Evolutionary conservation across 1,140 invertebrate species (phyloP), one percentile per base, ranked within the genome.

Genomic region (Idris sp.): DNA sequence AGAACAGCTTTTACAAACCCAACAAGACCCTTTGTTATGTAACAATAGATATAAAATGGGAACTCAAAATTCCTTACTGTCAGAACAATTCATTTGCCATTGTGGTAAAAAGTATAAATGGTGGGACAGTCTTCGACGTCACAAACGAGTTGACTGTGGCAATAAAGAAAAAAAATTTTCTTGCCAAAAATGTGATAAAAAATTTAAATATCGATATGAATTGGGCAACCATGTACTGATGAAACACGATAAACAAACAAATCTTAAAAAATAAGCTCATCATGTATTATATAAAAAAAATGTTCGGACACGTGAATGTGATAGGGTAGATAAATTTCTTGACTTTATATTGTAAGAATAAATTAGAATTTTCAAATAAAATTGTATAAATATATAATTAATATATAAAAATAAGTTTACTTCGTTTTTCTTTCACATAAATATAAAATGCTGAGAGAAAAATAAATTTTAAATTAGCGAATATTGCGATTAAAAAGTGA

Each of bases 111-210:
- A 51, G 1, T 89, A 89, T 58, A 81, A 82, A 18, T 81, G 82
- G 40, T 79, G 76, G 33, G 79, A 81, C n/a, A 84, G 82, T 76
- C 72, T 88, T 2, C 74, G 72, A 9, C 68, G 86, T 10, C 88
- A 89, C 69, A 74, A 82, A 40, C 78, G 83, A 14, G 84, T 84
- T 28, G 86, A 88, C 43, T 89, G 87, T 36, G 86, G 86, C 9
- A 76, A 83, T 0, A 84, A 87, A 44, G 59, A 67, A 11, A 76
- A 76, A 28, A 28, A 28, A 14, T 76, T 76, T 22, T 36, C 25
- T 16, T 74, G 74, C 40, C 31, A 35, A 11, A 35, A 14, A n/a
- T 80, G 69, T 11, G 53, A 65, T 0, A 51, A 49, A 8, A 53
- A 64, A 33, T 77, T 71, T 58, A 38, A 61, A 28, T 74, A 77